These are phyloP conservation scores for Telenomus remus DNA, from an alignment of 1,140 invertebrate genomes.

Conservation along the genomic window DNA sequence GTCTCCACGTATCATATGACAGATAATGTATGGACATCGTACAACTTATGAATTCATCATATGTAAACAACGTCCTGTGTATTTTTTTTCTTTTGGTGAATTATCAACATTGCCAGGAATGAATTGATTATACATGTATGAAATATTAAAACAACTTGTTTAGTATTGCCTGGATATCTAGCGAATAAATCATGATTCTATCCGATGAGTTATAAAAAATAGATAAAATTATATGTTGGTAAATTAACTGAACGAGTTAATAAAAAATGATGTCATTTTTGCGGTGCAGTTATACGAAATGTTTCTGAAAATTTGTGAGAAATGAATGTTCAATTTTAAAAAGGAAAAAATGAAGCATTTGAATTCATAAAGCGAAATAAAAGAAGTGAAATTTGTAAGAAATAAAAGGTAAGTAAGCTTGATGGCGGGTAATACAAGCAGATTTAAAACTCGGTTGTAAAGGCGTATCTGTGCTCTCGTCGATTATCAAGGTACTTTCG, in stretches of 20 bases:
- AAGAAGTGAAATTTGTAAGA: slow-evolving; percentile 5
- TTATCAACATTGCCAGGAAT: background rate
- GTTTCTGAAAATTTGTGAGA: no score
- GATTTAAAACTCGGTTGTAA: slow-evolving; percentile 54
- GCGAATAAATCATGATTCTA: no score
- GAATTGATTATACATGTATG: slow-evolving; percentile 2
- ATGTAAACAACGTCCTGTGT: slow-evolving; percentile 12
- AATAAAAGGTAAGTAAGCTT: slow-evolving; percentile 47
- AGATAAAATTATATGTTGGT: no score
- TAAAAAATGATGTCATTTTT: no score
- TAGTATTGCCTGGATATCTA: no score
- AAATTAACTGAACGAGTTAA: no score
- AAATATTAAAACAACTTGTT: slow-evolving; percentile 3
- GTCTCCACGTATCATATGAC: slow-evolving; percentile 2
- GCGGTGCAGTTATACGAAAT: no score
- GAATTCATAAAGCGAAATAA: background rate
- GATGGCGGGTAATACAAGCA: slow-evolving; percentile 52
- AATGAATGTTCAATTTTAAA: no score
- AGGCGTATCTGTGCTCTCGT: slow-evolving; percentile 55
- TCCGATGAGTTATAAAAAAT: no score
- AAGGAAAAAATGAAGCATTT: no score
- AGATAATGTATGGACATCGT: slow-evolving; percentile 7
- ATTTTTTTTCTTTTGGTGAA: slow-evolving; percentile 11
- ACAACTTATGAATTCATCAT: slow-evolving; percentile 17
- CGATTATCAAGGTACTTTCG: slow-evolving; percentile 56